Evolutionary conservation across 2,797 vertebrate genomes (phyloP).

Genomic region (Karalla daura): DNA sequence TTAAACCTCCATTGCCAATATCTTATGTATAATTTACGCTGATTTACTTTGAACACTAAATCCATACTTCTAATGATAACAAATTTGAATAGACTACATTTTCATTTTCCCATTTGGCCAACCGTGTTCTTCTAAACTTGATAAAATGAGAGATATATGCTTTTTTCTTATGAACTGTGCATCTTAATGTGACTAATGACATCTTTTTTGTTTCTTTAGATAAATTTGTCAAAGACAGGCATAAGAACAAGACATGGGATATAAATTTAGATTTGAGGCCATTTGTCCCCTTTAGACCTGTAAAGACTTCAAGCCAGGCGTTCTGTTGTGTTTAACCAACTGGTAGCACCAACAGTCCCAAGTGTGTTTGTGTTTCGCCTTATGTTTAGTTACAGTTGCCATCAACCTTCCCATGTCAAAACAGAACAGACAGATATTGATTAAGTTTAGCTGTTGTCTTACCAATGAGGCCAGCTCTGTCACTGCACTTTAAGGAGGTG

Average conservation of each 20-base stretch:
- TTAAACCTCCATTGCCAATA: neutral
- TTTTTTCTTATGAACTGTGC: neutral
- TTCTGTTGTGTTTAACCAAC: neutral
- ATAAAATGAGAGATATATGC: neutral
- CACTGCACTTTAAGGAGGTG: no score
- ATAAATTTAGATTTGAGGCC: no score
- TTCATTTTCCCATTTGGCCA: neutral
- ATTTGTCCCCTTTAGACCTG: neutral
- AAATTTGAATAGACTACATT: neutral
- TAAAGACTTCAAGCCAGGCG: neutral
- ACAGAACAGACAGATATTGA: neutral
- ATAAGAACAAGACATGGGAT: neutral
- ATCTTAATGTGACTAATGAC: neutral
- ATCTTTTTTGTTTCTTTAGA: neutral
- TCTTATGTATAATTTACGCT: neutral
- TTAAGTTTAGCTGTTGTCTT: neutral
- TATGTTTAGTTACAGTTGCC: neutral
- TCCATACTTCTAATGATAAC: neutral
- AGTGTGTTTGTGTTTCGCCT: neutral
- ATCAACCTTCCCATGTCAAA: neutral
- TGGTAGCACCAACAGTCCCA: neutral
- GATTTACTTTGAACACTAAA: neutral
- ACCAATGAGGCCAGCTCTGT: no score
- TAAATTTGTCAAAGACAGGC: neutral
- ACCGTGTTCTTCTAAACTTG: neutral